phyloP scores from a whole-genome alignment of 2,797 vertebrate species.

The Cossypha niveicapilla region DNA sequence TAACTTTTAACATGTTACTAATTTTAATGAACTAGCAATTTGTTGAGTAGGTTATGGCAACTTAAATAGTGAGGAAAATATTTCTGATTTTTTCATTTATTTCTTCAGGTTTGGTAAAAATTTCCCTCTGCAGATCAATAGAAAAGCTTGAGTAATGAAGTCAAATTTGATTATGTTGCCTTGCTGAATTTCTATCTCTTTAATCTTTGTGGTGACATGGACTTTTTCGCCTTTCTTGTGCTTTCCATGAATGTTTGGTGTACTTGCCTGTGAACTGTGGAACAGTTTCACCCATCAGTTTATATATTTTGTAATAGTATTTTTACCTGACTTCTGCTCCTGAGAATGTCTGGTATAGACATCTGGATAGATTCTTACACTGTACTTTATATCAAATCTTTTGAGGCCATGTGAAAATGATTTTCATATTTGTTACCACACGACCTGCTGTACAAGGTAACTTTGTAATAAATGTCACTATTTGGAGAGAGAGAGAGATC shows the following conservation, averaged over 20 bases:
- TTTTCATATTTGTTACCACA: slow-evolving; percentile 21
- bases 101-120: background rate
- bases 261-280: background rate
- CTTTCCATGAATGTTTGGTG: background rate
- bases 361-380: background rate
- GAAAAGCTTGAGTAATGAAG: background rate
- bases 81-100: background rate
- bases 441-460: slow-evolving; percentile 14
- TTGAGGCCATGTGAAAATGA: background rate
- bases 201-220: background rate
- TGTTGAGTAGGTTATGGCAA: background rate
- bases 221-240: slow-evolving; percentile 14
- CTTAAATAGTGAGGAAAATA: background rate
- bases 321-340: slow-evolving; percentile 45
- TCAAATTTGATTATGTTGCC: background rate
- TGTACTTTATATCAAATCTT: background rate
- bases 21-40: background rate
- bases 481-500: slow-evolving; percentile 13
- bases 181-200: background rate
- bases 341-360: background rate
- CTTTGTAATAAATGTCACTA: slow-evolving; percentile 52
- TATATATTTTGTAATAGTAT: slow-evolving; percentile 29
- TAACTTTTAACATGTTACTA: background rate
- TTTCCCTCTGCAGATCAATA: background rate
- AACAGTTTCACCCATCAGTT: slow-evolving; percentile 5